A percentile compares a stretch with the other conserved stretches of the same genome.
Conservation (phyloP, 2,888 invertebrate genomes). For the Cerastoderma edule region DNA sequence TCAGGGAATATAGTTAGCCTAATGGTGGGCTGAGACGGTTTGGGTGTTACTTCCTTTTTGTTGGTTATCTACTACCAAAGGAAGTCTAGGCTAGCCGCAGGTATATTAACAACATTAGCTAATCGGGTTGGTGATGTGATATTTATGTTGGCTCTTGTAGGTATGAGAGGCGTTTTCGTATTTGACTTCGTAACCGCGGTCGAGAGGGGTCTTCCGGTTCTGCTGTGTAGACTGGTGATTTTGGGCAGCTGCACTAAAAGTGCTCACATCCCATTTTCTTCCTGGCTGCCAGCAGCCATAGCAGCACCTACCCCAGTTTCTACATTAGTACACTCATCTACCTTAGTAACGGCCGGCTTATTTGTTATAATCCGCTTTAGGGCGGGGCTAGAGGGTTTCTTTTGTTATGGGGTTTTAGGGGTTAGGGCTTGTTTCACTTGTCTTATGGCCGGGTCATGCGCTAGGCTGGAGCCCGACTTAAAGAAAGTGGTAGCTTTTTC, state of each 20-base stretch:
- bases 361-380: conserved; percentile 90
- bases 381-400: conserved; percentile 83
- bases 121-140: conserved; percentile 91
- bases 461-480: conserved; percentile 86
- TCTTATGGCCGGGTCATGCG: conserved; percentile 80
- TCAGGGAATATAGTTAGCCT: conserved; percentile 89
- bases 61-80: conserved; percentile 90
- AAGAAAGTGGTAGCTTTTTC: conserved; percentile 92
- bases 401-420: conserved; percentile 85
- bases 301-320: conserved; percentile 91
- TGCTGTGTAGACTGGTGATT: conserved; percentile 71
- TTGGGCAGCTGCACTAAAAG: conserved; percentile 89
- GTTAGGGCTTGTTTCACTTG: conserved; percentile 84
- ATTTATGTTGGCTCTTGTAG: conserved; percentile 85
- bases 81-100: conserved; percentile 88
- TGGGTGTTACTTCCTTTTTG: conserved; percentile 90
- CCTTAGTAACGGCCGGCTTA: conserved; percentile 90
- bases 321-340: conserved; percentile 91
- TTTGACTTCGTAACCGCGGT: conserved; percentile 83
- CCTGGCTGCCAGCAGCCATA: conserved; percentile 90
- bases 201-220: background rate
- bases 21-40: conserved; percentile 90
- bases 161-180: conserved; percentile 81
- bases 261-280: conserved; percentile 92
- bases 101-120: conserved; percentile 89